Conservation (phyloP, 2,797 vertebrate genomes). For the Phrynocephalus vlangalii region DNA sequence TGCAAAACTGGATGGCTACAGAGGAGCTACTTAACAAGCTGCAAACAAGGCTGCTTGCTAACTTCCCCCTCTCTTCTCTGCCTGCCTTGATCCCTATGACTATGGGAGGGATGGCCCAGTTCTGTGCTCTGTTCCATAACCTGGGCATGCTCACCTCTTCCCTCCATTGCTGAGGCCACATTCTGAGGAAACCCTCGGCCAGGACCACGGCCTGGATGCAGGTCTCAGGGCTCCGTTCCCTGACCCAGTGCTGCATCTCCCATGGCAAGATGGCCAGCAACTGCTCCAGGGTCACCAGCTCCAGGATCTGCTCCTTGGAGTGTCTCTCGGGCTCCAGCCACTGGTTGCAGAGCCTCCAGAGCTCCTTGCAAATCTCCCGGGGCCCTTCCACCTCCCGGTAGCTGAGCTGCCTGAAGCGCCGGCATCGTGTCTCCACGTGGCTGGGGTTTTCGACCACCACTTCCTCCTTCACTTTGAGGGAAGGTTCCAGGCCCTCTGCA, state of each 20-base stretch:
- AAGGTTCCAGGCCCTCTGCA: background rate
- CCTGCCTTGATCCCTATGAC: no score
- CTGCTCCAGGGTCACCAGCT: constrained; percentile 17
- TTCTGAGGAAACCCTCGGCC: constrained; percentile 10
- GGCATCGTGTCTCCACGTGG: background rate
- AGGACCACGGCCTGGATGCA: background rate
- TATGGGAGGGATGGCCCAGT: no score
- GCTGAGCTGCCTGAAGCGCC: background rate
- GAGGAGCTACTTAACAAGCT: no score
- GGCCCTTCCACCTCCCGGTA: background rate
- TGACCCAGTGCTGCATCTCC: background rate
- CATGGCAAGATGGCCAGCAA: background rate
- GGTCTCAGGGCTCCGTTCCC: background rate
- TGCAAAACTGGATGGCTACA: no score
- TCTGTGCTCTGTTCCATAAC: background rate
- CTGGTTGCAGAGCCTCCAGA: constrained; percentile 27
- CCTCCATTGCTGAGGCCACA: background rate
- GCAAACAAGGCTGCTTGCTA: no score
- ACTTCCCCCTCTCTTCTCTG: no score
- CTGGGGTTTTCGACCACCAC: background rate
- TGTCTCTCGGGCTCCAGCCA: constrained; percentile 26
- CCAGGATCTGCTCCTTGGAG: constrained; percentile 38
- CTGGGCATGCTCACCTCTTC: background rate
- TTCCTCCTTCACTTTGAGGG: background rate
- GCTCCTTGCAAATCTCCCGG: background rate